Evolutionary conservation across 2,888 invertebrate genomes (phyloP).

Genomic region (Eudemis profundana): DNA sequence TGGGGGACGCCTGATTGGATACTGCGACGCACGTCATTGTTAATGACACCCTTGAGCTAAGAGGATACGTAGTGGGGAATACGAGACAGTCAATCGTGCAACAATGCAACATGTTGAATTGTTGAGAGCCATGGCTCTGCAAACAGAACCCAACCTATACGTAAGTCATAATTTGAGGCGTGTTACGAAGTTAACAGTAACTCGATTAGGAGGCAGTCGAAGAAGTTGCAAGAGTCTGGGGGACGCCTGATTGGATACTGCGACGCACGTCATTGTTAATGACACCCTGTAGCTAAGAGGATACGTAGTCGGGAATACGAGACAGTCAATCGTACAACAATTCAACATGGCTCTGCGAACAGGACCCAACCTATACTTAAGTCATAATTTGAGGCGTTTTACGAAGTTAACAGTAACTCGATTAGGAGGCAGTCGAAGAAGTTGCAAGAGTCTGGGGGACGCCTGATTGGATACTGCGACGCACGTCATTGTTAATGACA

Average conservation of each 20-base stretch:
- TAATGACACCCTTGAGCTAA: too few species aligned
- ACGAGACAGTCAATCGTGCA: too few species aligned
- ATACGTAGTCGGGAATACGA: background rate
- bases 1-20: too few species aligned
- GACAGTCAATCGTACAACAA: too few species aligned
- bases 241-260: slow-evolving; percentile 68
- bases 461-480: slow-evolving; percentile 67
- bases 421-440: slow-evolving; percentile 75
- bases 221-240: slow-evolving; percentile 65
- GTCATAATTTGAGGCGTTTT: too few species aligned
- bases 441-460: slow-evolving; percentile 61
- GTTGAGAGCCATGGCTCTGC: too few species aligned
- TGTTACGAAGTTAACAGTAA: slow-evolving; percentile 78
- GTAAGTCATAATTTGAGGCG: too few species aligned
- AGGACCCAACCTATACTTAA: too few species aligned
- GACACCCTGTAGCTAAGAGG: slow-evolving; percentile 6
- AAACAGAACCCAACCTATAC: too few species aligned
- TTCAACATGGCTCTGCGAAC: too few species aligned
- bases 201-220: slow-evolving; percentile 76
- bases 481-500: slow-evolving; percentile 22
- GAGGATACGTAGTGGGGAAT: background rate
- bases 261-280: slow-evolving; percentile 40
- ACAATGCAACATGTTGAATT: too few species aligned
- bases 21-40: too few species aligned
- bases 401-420: slow-evolving; percentile 78